A percentile compares a stretch with the other conserved stretches of the same genome.
These are phyloP conservation scores for Phrynocephalus guinanensis DNA, from an alignment of 2,797 vertebrate species.

Conservation along the genomic window DNA sequence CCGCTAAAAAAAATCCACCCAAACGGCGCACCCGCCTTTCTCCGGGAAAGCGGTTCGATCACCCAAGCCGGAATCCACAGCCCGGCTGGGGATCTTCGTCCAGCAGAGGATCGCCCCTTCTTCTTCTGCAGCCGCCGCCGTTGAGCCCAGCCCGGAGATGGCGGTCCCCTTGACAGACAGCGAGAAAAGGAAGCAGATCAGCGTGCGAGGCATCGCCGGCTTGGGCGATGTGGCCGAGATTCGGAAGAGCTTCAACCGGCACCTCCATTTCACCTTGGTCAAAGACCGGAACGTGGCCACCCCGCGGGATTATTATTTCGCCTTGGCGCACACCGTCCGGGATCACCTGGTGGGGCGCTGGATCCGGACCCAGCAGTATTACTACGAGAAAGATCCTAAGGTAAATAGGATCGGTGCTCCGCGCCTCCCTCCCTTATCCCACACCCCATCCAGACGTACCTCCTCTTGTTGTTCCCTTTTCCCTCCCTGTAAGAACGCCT, in stretches of 20 bases:
- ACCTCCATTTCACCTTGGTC: conserved; percentile 93
- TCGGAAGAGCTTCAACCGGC: conserved; percentile 91
- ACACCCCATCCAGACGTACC: too few relatives aligned
- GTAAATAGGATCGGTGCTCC: conserved; percentile 72
- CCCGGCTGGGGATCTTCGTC: background rate
- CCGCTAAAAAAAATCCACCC: background rate
- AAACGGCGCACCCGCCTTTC: background rate
- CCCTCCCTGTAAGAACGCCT: background rate
- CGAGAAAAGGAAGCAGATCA: conserved; percentile 91
- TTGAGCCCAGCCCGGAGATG: background rate
- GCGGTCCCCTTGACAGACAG: conserved; percentile 27
- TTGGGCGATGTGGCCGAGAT: conserved; percentile 90
- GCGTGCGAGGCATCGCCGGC: conserved; percentile 90
- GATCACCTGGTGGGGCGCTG: conserved; percentile 93
- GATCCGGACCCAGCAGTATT: conserved; percentile 95
- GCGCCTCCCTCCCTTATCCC: too few relatives aligned
- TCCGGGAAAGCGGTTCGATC: too few relatives aligned
- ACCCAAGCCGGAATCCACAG: too few relatives aligned
- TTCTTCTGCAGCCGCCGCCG: background rate
- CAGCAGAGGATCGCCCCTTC: background rate
- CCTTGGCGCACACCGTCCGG: conserved; percentile 89
- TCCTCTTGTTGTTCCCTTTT: too few relatives aligned
- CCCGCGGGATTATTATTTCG: conserved; percentile 92
- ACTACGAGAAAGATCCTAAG: conserved; percentile 94
- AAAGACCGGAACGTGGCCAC: conserved; percentile 94